These are phyloP conservation scores for Caenorhabditis sp. DNA, from an alignment of 2,888 invertebrate species.

Conservation along the genomic window DNA sequence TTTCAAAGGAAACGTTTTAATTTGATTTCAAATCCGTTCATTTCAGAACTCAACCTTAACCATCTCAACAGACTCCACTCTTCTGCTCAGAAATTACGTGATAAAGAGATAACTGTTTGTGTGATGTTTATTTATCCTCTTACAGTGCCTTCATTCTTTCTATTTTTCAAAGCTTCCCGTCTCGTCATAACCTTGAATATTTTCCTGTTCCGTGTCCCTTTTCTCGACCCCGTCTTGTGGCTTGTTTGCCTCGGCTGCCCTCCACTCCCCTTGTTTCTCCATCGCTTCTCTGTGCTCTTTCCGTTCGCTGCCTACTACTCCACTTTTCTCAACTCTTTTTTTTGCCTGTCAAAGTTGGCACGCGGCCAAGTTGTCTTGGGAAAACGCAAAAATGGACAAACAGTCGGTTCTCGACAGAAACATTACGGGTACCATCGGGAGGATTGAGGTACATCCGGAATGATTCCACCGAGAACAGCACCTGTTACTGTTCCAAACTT, in stretches of 20 bases:
- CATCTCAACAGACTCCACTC: too few species aligned
- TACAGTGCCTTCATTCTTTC: not conserved
- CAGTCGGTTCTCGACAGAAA: conserved; percentile 57
- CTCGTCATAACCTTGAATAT: too few species aligned
- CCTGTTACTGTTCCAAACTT: conserved; percentile 28
- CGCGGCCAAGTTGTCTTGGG: conserved; percentile 17
- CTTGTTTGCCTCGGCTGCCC: conserved; percentile 8
- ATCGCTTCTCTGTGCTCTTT: conserved; percentile 2
- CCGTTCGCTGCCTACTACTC: not conserved
- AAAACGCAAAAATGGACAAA: conserved; percentile 15
- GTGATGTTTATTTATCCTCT: too few species aligned
- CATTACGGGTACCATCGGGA: conserved; percentile 62
- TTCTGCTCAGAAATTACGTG: too few species aligned
- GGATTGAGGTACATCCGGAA: conserved; percentile 39
- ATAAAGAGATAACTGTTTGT: too few species aligned
- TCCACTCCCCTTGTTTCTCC: conserved; percentile 12
- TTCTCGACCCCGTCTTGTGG: too few species aligned
- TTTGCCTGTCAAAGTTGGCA: conserved; percentile 10
- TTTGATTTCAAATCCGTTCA: too few species aligned
- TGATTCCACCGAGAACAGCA: conserved; percentile 52
- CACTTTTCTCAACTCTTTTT: not conserved
- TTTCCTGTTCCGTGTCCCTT: not conserved
- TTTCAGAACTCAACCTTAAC: too few species aligned
- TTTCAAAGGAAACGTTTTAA: too few species aligned
- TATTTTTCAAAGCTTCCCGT: too few species aligned